Evolutionary conservation across 2,113 vertebrate species (phyloP).

Genomic region (Corythaeola cristata): DNA sequence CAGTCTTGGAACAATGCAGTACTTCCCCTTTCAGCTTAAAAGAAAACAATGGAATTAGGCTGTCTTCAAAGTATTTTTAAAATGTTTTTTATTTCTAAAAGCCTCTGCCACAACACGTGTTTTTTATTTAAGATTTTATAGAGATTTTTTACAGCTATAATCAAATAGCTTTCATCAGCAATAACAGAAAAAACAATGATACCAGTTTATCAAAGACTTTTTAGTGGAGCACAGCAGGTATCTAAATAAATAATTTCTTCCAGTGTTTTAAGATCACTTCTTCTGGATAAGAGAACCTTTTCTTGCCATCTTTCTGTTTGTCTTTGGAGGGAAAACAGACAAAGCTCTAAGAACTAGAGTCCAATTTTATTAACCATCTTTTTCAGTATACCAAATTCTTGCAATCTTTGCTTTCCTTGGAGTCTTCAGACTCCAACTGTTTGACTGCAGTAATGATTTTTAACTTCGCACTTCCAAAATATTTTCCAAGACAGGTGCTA

Average conservation of each 20-base stretch:
- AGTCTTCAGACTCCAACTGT: neutral
- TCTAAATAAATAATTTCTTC: constrained; percentile 32
- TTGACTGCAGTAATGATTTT: neutral
- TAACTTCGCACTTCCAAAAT: neutral
- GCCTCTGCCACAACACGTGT: constrained; percentile 41
- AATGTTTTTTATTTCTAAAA: constrained; percentile 50
- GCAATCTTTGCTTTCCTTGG: neutral
- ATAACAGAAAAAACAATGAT: constrained; percentile 57
- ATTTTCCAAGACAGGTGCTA: constrained; percentile 41
- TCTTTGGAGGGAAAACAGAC: neutral
- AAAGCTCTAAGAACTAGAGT: neutral
- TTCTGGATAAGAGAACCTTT: neutral
- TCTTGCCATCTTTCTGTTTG: neutral
- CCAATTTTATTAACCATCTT: neutral
- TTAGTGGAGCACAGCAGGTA: constrained; percentile 42
- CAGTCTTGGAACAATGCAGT: neutral
- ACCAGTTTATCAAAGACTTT: constrained; percentile 40
- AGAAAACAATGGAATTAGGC: constrained; percentile 38
- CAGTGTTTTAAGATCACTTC: neutral
- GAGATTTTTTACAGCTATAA: constrained; percentile 49
- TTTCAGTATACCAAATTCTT: neutral
- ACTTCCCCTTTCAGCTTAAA: constrained; percentile 33
- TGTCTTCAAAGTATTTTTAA: constrained; percentile 59
- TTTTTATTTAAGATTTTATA: constrained; percentile 54
- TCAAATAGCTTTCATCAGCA: constrained; percentile 64